Evolutionary conservation across 2,113 vertebrate species (phyloP), one percentile per base, ranked within the genome.

Genomic region (Prinia subflava): DNA sequence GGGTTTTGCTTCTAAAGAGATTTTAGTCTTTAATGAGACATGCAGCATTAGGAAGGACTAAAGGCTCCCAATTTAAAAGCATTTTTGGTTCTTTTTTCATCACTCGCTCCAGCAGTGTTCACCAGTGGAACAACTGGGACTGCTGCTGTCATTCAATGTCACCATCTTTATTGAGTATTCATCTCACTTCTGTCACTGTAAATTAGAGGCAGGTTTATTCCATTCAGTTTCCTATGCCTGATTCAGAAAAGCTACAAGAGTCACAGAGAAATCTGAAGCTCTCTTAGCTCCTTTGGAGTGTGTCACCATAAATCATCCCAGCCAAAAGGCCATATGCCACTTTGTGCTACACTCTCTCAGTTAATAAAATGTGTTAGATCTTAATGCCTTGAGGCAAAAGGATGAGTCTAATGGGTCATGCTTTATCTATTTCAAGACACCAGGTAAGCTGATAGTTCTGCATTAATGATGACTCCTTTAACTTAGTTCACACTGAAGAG

Each of bases 251-350:
- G 17, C 84, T 71, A 56, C 39, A 55, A 25, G 15, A 90, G 60
- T 63, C 33, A 15, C 25, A 80, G 87, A 70, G 52, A 80, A 94
- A 94, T 78, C 70, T 56, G 64, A 77, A 81, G 76, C 44, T 88
- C 75, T 94, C 57, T 86, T 63, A 83, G 35, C 85, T 93, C 22
- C 59, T 93, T 92, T 71, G 57, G 87, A 92, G 33, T 50, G 23
- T 95, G 90, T 92, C 93, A 77, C 52, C 75, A 70, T 41, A 90
- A 92, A 96, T 95, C 93, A 92, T 69, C 67, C 91, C 52, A 83
- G 52, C 71, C 73, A 74, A 95, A 95, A 94, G 56, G 79, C 92
- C 71, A 46, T 90, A 78, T 63, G 79, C 79, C 93, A 86, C 75
- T 90, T 96, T 30, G 35, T 75, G 75, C 87, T 93, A 52, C 75